A percentile compares a stretch with the other conserved stretches of the same genome.
Evolutionary conservation across 1,140 invertebrate species (phyloP).

Genomic region (Bombus confusus): DNA sequence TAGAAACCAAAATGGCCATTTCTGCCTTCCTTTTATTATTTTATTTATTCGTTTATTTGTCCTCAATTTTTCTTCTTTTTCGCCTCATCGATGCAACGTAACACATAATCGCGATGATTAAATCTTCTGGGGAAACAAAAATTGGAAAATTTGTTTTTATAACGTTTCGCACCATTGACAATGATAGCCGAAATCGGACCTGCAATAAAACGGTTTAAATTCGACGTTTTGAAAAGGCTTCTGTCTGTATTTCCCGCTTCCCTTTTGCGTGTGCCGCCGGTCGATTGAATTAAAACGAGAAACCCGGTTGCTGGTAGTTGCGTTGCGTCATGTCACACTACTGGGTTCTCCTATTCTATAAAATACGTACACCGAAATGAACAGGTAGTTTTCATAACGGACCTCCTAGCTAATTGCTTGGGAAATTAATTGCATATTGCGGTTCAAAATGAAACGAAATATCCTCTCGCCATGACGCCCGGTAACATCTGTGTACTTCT

Average conservation of each 20-base stretch:
- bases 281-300: slow-evolving; percentile 34
- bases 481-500: neutral
- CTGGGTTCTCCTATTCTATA: neutral
- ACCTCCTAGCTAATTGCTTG: neutral
- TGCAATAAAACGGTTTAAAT: slow-evolving; percentile 40
- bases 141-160: neutral
- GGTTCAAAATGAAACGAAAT: neutral
- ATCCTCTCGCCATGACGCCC: neutral
- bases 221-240: slow-evolving; percentile 35
- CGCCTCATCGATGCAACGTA: neutral
- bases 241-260: slow-evolving; percentile 28
- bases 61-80: too few relatives aligned
- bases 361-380: neutral
- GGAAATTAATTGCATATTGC: slow-evolving; percentile 11
- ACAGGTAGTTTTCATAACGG: neutral
- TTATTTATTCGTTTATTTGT: neutral
- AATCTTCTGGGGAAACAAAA: neutral
- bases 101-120: neutral
- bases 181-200: slow-evolving; percentile 6
- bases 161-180: neutral
- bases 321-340: neutral
- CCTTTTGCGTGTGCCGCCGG: neutral
- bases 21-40: neutral
- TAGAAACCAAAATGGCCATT: neutral
- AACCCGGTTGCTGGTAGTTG: neutral